These are phyloP conservation scores for Oxyruncus cristatus DNA, from an alignment of 2,113 vertebrate genomes.

Conservation along the genomic window DNA sequence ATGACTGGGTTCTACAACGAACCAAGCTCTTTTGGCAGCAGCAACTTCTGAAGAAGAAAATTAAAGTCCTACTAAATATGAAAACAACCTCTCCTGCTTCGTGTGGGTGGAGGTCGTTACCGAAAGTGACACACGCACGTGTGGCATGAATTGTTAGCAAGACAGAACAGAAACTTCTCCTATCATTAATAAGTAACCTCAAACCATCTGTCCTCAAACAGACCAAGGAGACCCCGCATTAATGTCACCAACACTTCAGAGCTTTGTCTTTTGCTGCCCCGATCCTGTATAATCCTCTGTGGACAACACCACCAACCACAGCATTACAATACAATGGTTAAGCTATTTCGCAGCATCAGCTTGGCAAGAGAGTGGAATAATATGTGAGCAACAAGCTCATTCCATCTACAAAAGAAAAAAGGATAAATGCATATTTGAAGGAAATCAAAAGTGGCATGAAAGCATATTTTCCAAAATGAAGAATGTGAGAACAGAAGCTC, in stretches of 20 bases:
- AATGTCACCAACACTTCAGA: not conserved
- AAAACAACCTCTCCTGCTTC: not conserved
- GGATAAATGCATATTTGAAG: not conserved
- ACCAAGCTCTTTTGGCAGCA: not conserved
- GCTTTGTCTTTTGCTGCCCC: not conserved
- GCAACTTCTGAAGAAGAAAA: not conserved
- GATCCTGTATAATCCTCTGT: not conserved
- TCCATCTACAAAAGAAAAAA: not conserved
- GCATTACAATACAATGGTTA: not conserved
- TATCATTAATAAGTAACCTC: not conserved
- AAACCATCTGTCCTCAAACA: not conserved
- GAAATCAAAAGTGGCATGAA: not conserved
- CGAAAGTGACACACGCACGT: not conserved
- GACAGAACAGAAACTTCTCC: not conserved
- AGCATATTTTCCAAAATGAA: not conserved
- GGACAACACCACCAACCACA: not conserved
- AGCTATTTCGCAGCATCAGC: not conserved
- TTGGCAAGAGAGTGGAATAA: not conserved
- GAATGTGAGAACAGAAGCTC: not conserved
- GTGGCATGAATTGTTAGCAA: not conserved
- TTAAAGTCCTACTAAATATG: not conserved
- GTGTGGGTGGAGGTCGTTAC: not conserved
- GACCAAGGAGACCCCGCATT: not conserved
- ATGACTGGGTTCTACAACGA: not conserved
- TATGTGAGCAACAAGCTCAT: not conserved